These are phyloP conservation scores for Puffinus mauretanicus DNA, from an alignment of 2,113 vertebrate genomes.

Conservation along the genomic window DNA sequence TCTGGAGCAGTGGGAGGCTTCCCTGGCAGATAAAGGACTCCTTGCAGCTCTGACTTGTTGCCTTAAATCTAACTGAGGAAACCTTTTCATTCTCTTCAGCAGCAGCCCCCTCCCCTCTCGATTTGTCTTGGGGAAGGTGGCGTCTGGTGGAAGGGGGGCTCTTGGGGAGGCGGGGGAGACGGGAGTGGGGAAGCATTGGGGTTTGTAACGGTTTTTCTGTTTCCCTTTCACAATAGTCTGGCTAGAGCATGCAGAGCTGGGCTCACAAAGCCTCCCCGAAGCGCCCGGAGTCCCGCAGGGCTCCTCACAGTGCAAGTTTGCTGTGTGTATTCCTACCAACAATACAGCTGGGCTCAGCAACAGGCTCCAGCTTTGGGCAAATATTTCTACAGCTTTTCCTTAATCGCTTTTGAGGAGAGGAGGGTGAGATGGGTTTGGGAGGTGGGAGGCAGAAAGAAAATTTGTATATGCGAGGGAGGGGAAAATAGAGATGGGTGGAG, in stretches of 20 bases:
- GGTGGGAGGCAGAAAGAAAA: not conserved
- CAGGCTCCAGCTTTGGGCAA: conserved; percentile 67
- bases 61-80: conserved; percentile 66
- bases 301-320: conserved; percentile 65
- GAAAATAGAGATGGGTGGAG: not conserved
- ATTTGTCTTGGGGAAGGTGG: conserved; percentile 53
- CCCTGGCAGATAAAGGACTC: conserved; percentile 63
- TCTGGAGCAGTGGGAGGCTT: conserved; percentile 73
- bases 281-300: conserved; percentile 61
- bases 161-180: not conserved
- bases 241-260: conserved; percentile 45
- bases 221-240: conserved; percentile 63
- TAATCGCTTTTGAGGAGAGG: conserved; percentile 37
- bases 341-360: conserved; percentile 60
- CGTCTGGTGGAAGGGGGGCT: not conserved
- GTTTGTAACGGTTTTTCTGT: conserved; percentile 60
- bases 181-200: conserved; percentile 18
- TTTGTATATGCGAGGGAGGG: not conserved
- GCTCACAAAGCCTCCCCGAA: conserved; percentile 64
- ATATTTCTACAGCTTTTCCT: conserved; percentile 71
- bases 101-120: not conserved
- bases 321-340: conserved; percentile 61
- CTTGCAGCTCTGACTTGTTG: conserved; percentile 69
- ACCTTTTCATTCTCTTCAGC: conserved; percentile 53
- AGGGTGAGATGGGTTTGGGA: not conserved